A percentile compares a stretch with the other conserved stretches of the same genome.
phyloP scores from a whole-genome alignment of 2,888 invertebrate genomes.

The Leptinotarsa tumamoca region DNA sequence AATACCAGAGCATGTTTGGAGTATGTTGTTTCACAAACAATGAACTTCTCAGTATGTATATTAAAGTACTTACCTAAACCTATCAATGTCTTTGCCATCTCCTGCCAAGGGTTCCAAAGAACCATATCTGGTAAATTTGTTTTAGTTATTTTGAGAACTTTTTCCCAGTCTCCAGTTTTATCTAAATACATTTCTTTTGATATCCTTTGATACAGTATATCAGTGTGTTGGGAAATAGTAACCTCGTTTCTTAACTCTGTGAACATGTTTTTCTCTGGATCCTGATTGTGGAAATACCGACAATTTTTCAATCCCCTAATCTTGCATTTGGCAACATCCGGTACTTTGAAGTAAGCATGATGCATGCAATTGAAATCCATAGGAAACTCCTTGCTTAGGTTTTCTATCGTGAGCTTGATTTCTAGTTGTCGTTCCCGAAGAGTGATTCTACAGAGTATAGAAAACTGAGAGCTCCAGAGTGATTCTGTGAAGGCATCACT shows the following conservation, averaged over 20 bases:
- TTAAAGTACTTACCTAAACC: slow-evolving; percentile 27
- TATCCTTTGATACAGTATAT: slow-evolving; percentile 21
- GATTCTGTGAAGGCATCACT: slow-evolving; percentile 44
- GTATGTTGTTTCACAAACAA: too few relatives aligned
- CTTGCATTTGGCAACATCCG: slow-evolving; percentile 36
- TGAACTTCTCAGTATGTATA: too few relatives aligned
- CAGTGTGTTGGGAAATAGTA: neutral
- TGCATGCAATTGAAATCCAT: slow-evolving; percentile 38
- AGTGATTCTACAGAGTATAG: slow-evolving; percentile 23
- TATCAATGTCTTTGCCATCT: neutral
- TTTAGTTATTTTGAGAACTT: slow-evolving; percentile 27
- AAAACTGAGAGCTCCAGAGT: slow-evolving; percentile 38
- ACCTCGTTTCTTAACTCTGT: slow-evolving; percentile 23
- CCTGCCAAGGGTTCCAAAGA: slow-evolving; percentile 35
- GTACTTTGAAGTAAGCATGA: slow-evolving; percentile 40
- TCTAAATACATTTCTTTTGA: slow-evolving; percentile 20
- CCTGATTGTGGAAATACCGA: slow-evolving; percentile 3
- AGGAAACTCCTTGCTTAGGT: slow-evolving; percentile 34
- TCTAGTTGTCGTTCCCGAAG: slow-evolving; percentile 29
- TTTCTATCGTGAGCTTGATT: slow-evolving; percentile 28
- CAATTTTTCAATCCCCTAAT: slow-evolving; percentile 38
- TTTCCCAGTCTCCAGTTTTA: slow-evolving; percentile 14
- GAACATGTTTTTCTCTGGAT: neutral
- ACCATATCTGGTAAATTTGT: slow-evolving; percentile 26
- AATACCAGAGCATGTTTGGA: too few relatives aligned